Evolutionary conservation across 2,888 invertebrate species (phyloP), one percentile per base, ranked within the genome.

Genomic region (Rotaria socialis): DNA sequence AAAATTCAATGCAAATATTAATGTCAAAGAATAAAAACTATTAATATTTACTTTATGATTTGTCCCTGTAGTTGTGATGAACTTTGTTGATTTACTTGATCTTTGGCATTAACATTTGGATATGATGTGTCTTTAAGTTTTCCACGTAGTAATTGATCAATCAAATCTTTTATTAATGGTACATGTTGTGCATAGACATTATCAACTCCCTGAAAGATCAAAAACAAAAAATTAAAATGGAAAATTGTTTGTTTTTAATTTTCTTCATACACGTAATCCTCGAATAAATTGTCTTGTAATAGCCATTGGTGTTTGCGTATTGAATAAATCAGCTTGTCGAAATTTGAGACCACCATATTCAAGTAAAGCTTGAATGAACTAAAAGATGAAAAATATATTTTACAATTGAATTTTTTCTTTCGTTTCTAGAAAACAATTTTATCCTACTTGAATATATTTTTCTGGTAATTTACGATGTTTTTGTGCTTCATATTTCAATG

Each of bases 161-260:
- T 90, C 0, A 95, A 94, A 90, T 96, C 95, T 89, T 94, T 94
- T 11, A 99, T 91, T 47, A 96, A 92, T 0, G 99, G 97, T n/a
- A 94, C 94, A 91, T 99, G 99, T 90, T 99, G 99, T 0, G 99
- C 98, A 92, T 97, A 99, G 88, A 99, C 96, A 92, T 99, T 99
- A 91, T 99, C 99, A 0, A 99, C 97, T 1, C 97, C 99, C 92
- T 95, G 95, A 41, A 96, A 92, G 8, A 52, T 52, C 14, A 52
- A 10, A 2, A 52, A 52, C 2, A 52, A 14, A 52, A 52, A 52
- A 52, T n/a, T n/a, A 16, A 52, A 14, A 52, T 7, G 2, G 2
- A 10, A 14, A 52, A 52, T 2, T 52, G 14, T 7, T 52, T 4
- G 14, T 7, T 10, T 14, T 14, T 14, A 41, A 4, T 84, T 60